Evolutionary conservation across 2,797 vertebrate species (phyloP).

Genomic region (Notoglanidium macrostoma): DNA sequence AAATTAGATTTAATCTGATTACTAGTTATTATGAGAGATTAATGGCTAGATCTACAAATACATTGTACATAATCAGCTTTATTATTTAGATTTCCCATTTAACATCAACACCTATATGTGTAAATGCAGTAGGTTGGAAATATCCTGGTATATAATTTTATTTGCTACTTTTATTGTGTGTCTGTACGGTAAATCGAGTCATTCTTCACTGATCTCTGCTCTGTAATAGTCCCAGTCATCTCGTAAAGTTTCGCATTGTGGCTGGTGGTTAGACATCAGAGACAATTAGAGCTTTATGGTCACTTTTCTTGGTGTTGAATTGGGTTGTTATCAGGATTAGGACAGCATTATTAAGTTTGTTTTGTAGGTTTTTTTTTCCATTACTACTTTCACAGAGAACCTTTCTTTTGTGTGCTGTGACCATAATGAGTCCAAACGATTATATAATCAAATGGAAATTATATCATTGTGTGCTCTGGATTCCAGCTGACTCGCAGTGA

Average conservation of each 20-base stretch:
- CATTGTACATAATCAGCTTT: not conserved
- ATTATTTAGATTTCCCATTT: not conserved
- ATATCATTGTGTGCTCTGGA: not conserved
- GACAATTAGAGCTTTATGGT: not conserved
- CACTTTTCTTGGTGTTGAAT: slow-evolving; percentile 7
- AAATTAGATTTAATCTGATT: not conserved
- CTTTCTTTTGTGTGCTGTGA: not conserved
- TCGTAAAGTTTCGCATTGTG: slow-evolving; percentile 17
- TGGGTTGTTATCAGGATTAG: slow-evolving; percentile 2
- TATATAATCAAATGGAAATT: not conserved
- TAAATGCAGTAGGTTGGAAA: no score
- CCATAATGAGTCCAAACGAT: not conserved
- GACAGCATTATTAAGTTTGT: not conserved
- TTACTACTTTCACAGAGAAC: not conserved
- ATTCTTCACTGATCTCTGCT: not conserved
- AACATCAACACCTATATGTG: not conserved
- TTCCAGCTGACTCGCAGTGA: not conserved
- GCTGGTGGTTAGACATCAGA: not conserved
- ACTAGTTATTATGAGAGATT: not conserved
- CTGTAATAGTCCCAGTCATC: not conserved
- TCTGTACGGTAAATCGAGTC: not conserved
- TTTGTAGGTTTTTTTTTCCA: not conserved
- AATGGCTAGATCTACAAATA: not conserved
- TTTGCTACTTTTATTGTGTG: not conserved
- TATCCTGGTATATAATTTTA: not conserved